Conservation (phyloP, 2,888 invertebrate species). For the Nomada flava region DNA sequence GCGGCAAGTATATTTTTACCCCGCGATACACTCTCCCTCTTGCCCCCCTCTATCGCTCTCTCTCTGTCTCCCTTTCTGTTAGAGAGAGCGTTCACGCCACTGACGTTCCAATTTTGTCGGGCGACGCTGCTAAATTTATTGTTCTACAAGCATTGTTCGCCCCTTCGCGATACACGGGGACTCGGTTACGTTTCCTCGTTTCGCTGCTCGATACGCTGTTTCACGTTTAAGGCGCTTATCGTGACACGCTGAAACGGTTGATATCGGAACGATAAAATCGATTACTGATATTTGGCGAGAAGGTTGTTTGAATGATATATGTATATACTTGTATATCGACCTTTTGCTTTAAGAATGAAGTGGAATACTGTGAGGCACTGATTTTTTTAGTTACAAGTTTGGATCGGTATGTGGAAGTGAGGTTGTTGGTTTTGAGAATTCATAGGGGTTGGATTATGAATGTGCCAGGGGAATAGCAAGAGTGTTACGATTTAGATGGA, state of each 20-base stretch:
- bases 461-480: too few relatives aligned
- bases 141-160: background rate
- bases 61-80: background rate
- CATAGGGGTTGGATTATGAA: too few relatives aligned
- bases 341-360: too few relatives aligned
- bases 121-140: constrained; percentile 34
- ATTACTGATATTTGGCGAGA: too few relatives aligned
- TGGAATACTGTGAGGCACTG: too few relatives aligned
- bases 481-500: too few relatives aligned
- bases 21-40: background rate
- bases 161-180: background rate
- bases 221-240: constrained; percentile 7
- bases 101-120: constrained; percentile 13
- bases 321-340: too few relatives aligned
- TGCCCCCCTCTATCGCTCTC: background rate
- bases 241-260: background rate
- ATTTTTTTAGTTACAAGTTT: too few relatives aligned
- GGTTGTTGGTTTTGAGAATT: too few relatives aligned
- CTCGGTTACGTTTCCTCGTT: background rate
- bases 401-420: too few relatives aligned
- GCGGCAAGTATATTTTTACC: constrained; percentile 50
- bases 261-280: too few relatives aligned
- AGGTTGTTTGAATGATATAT: too few relatives aligned
- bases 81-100: background rate
- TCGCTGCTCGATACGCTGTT: background rate